A percentile compares a stretch with the other conserved stretches of the same genome.
Evolutionary conservation across 2,113 vertebrate species (phyloP).

Genomic region (Chionis minor): DNA sequence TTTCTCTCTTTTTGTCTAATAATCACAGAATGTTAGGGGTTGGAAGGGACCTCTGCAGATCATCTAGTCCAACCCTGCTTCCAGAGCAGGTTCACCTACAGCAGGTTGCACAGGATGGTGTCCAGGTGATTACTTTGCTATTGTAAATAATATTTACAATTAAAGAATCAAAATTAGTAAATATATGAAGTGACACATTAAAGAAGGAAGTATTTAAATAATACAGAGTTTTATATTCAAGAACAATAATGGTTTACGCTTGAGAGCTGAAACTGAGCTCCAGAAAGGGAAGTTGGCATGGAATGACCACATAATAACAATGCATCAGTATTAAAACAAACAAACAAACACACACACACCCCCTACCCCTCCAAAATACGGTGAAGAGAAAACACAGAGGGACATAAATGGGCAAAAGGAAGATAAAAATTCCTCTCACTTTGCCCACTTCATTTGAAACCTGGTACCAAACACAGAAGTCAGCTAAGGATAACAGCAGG

Average conservation of each 20-base stretch:
- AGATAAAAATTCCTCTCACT: neutral
- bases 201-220: neutral
- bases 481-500: neutral
- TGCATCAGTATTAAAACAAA: neutral
- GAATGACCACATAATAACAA: neutral
- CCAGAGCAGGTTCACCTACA: too few relatives aligned
- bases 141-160: neutral
- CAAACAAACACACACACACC: neutral
- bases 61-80: too few relatives aligned
- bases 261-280: neutral
- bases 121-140: too few relatives aligned
- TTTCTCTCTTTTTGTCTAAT: neutral
- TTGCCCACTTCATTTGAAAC: neutral
- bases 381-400: neutral
- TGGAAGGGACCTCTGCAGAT: too few relatives aligned
- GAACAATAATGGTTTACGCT: neutral
- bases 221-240: neutral
- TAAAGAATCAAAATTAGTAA: neutral
- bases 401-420: neutral
- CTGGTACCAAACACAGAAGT: neutral
- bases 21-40: too few relatives aligned
- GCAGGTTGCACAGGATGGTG: too few relatives aligned
- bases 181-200: neutral
- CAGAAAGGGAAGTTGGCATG: neutral
- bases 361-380: neutral